Evolutionary conservation across 2,797 vertebrate genomes (phyloP).

Genomic region (Dryobates pubescens): DNA sequence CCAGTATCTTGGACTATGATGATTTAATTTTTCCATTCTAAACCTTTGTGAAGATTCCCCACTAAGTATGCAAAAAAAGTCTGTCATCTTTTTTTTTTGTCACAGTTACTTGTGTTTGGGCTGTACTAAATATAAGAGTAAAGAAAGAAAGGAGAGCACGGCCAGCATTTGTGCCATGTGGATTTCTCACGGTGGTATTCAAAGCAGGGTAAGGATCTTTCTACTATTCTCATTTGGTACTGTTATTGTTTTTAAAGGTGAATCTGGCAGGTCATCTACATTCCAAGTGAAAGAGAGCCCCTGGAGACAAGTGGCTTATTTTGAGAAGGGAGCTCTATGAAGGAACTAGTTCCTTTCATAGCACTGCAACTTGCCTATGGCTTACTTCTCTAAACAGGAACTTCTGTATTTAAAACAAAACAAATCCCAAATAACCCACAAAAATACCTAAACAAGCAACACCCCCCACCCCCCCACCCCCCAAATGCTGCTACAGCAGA

Average conservation of each 20-base stretch:
- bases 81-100: not conserved
- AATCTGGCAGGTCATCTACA: constrained; percentile 46
- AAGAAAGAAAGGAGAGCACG: not conserved
- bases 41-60: not conserved
- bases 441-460: not conserved
- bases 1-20: not conserved
- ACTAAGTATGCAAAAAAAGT: not conserved
- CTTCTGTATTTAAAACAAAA: not conserved
- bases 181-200: constrained; percentile 36
- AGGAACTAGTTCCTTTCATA: constrained; percentile 56
- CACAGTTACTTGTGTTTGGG: not conserved
- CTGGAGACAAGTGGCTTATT: constrained; percentile 36
- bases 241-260: constrained; percentile 61
- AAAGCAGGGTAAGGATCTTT: constrained; percentile 10
- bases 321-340: constrained; percentile 16
- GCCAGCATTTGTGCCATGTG: not conserved
- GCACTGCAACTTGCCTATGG: not conserved
- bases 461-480: too few species aligned
- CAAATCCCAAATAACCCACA: not conserved
- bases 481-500: constrained; percentile 62
- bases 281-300: not conserved
- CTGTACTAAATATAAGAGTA: not conserved
- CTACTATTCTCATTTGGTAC: not conserved
- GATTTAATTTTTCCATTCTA: not conserved
- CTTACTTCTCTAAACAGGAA: not conserved